A percentile compares a stretch with the other conserved stretches of the same genome.
phyloP scores from a whole-genome alignment of 2,888 invertebrate species.

The Volucella inflata region DNA sequence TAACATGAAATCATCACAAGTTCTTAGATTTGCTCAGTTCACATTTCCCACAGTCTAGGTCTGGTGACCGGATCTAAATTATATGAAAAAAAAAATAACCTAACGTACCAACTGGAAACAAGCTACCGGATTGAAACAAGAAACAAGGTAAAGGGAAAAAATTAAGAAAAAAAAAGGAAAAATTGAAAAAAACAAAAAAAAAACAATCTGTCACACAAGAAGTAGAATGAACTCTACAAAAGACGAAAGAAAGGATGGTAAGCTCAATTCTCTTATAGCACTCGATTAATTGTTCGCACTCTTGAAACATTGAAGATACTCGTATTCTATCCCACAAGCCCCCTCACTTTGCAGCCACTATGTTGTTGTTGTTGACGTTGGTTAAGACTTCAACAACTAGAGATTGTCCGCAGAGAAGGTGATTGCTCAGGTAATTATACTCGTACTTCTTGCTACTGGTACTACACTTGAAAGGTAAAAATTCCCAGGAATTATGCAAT shows the following conservation, averaged over 20 bases:
- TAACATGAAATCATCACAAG: slow-evolving; percentile 72
- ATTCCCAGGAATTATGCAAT: slow-evolving; percentile 73
- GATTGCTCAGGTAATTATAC: slow-evolving; percentile 67
- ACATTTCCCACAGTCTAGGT: slow-evolving; percentile 74
- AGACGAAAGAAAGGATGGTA: slow-evolving; percentile 26
- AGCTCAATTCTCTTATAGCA: slow-evolving; percentile 45
- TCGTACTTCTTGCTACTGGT: slow-evolving; percentile 54
- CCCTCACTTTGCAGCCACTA: slow-evolving; percentile 4
- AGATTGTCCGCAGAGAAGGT: slow-evolving; percentile 32
- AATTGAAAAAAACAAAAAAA: slow-evolving; percentile 12
- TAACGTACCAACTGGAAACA: slow-evolving; percentile 20
- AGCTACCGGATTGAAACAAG: slow-evolving; percentile 52
- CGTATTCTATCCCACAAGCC: no score
- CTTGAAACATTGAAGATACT: slow-evolving; percentile 30
- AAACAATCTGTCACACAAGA: slow-evolving; percentile 29
- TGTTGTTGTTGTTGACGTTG: slow-evolving; percentile 20
- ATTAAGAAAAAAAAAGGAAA: slow-evolving; percentile 20
- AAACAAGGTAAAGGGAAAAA: slow-evolving; percentile 25
- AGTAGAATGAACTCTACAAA: slow-evolving; percentile 49
- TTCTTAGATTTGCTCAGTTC: slow-evolving; percentile 55
- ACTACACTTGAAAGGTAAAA: slow-evolving; percentile 33
- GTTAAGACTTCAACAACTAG: slow-evolving; percentile 5
- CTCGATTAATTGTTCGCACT: slow-evolving; percentile 65
- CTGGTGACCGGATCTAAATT: slow-evolving; percentile 71
- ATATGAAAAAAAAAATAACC: slow-evolving; percentile 51